phyloP scores from a whole-genome alignment of 2,113 vertebrate genomes.

The Puma concolor region DNA sequence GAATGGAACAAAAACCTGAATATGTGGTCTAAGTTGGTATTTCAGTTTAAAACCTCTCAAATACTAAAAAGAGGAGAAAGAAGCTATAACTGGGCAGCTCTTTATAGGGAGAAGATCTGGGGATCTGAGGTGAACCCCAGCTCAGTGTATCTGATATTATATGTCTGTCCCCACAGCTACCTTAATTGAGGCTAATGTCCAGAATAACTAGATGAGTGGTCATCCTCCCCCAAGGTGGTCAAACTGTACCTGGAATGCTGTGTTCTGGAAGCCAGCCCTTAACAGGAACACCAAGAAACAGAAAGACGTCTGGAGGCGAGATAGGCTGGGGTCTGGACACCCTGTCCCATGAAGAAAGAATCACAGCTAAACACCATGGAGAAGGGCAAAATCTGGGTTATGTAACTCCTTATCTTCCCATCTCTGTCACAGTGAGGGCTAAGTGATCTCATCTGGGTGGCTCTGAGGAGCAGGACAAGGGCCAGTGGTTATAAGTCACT shows the following conservation, averaged over 20 bases:
- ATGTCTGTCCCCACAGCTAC: not conserved
- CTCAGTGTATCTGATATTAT: not conserved
- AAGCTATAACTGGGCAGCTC: not conserved
- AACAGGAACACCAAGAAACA: not conserved
- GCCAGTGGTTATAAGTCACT: not conserved
- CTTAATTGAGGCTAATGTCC: not conserved
- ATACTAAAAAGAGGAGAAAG: not conserved
- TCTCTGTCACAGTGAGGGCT: not conserved
- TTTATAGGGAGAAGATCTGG: not conserved
- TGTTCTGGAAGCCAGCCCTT: not conserved
- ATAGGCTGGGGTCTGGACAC: not conserved
- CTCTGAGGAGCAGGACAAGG: not conserved
- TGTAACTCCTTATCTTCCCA: not conserved
- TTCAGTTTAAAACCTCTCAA: not conserved
- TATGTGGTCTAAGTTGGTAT: not conserved
- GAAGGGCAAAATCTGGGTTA: not conserved
- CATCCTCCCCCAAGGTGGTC: not conserved
- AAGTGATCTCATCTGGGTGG: not conserved
- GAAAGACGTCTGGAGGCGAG: not conserved
- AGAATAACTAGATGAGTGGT: not conserved
- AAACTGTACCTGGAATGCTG: not conserved
- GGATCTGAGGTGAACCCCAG: not conserved
- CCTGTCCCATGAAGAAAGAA: not conserved
- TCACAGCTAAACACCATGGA: not conserved
- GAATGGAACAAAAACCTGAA: not conserved